Percentiles rank a stretch among this genome's conserved stretches.
Conservation (phyloP, 2,797 vertebrate genomes). For the Acanthiza pusilla region DNA sequence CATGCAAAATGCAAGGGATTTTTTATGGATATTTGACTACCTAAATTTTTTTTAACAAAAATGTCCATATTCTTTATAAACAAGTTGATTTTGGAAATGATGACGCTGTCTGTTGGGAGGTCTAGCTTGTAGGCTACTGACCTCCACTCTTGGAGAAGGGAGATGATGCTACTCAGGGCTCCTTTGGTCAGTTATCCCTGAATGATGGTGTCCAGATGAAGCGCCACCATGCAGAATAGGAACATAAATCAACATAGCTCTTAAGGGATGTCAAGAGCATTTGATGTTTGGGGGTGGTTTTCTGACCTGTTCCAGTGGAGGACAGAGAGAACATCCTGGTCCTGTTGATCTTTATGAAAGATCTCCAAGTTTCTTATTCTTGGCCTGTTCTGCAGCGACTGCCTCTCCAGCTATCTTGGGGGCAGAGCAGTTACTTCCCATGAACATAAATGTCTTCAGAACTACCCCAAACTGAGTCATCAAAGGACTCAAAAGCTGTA, state of each 20-base stretch:
- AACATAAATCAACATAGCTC: neutral
- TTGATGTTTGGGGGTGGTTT: neutral
- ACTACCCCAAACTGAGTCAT: neutral
- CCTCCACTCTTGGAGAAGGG: neutral
- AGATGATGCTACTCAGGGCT: neutral
- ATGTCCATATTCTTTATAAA: neutral
- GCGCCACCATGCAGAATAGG: rapidly evolving
- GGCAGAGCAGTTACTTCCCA: neutral
- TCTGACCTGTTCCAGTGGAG: neutral
- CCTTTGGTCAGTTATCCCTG: neutral
- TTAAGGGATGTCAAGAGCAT: neutral
- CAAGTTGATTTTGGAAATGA: neutral
- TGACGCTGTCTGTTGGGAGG: neutral
- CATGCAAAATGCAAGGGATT: rapidly evolving
- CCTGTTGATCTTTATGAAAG: neutral
- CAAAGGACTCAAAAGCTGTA: neutral
- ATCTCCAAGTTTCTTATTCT: neutral
- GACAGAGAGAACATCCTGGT: neutral
- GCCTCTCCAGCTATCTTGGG: neutral
- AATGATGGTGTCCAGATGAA: neutral
- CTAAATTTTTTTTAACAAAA: neutral
- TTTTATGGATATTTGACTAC: neutral
- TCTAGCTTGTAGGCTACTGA: neutral
- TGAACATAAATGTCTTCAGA: neutral
- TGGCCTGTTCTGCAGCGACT: neutral